These are phyloP conservation scores for Lepus townsendii DNA, from an alignment of 2,797 vertebrate genomes.

Conservation along the genomic window DNA sequence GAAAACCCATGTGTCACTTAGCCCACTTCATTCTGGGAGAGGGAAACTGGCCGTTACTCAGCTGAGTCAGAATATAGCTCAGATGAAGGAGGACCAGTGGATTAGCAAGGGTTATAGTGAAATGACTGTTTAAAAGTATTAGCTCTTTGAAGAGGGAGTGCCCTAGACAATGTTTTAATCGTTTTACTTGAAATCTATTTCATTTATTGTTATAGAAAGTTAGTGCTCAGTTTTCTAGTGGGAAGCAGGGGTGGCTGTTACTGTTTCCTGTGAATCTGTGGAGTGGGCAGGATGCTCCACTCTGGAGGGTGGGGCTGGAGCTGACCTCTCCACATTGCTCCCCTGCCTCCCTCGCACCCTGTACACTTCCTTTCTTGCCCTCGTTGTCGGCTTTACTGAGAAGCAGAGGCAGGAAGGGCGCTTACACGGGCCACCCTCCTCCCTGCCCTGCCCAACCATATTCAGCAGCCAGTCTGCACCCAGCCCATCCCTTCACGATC, in stretches of 20 bases:
- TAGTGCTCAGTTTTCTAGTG: neutral
- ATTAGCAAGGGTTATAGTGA: neutral
- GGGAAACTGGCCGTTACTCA: neutral
- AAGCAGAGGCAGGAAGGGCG: neutral
- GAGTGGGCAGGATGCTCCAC: too few relatives aligned
- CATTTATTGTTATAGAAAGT: neutral
- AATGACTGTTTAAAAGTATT: neutral
- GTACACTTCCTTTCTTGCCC: too few relatives aligned
- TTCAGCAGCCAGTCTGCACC: neutral
- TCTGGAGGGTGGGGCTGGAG: neutral
- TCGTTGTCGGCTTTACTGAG: neutral
- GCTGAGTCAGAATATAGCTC: neutral
- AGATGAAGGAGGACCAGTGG: neutral
- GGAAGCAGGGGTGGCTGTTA: neutral
- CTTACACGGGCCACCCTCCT: neutral
- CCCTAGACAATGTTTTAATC: neutral
- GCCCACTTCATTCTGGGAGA: neutral
- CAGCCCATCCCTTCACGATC: too few relatives aligned
- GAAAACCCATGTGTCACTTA: neutral
- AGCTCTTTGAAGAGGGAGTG: neutral
- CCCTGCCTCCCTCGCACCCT: neutral
- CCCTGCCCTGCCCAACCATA: neutral
- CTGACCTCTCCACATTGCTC: neutral
- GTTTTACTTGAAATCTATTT: conserved; percentile 2
- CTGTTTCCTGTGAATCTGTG: neutral